Percentiles rank a stretch among this genome's conserved stretches.
Conservation (phyloP, 1,140 invertebrate species). For the Pseudomyrmex cubaensis region DNA sequence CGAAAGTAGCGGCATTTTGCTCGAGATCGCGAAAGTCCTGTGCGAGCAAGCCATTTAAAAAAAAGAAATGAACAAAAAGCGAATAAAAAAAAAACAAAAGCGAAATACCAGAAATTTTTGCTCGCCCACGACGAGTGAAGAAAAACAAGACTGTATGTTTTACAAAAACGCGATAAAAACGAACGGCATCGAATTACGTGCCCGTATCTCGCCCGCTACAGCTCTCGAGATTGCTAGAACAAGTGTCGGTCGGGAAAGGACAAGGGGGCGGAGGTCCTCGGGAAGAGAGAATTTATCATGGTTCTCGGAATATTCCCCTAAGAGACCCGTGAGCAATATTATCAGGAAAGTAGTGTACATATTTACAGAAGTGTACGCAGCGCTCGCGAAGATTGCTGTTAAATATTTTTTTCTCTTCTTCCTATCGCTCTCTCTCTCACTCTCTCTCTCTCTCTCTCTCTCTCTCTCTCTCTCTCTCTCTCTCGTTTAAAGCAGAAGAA, state of each 20-base stretch:
- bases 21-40: not conserved
- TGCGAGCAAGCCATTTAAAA: not conserved
- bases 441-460: no score
- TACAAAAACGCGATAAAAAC: conserved; percentile 23
- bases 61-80: not conserved
- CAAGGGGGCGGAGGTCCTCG: not conserved
- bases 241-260: not conserved
- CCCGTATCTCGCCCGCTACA: not conserved
- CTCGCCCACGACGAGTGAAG: not conserved
- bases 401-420: not conserved
- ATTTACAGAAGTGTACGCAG: not conserved
- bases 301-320: not conserved
- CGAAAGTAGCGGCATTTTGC: not conserved
- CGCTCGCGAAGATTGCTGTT: not conserved
- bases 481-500: no score
- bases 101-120: not conserved
- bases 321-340: not conserved
- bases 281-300: not conserved
- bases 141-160: not conserved
- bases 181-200: conserved; percentile 10
- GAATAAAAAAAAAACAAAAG: not conserved
- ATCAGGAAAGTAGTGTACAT: not conserved
- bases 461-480: no score
- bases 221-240: not conserved
- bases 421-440: not conserved